Evolutionary conservation across 2,797 vertebrate genomes (phyloP), one percentile per base, ranked within the genome.

Genomic region (Uromys caudimaculatus): DNA sequence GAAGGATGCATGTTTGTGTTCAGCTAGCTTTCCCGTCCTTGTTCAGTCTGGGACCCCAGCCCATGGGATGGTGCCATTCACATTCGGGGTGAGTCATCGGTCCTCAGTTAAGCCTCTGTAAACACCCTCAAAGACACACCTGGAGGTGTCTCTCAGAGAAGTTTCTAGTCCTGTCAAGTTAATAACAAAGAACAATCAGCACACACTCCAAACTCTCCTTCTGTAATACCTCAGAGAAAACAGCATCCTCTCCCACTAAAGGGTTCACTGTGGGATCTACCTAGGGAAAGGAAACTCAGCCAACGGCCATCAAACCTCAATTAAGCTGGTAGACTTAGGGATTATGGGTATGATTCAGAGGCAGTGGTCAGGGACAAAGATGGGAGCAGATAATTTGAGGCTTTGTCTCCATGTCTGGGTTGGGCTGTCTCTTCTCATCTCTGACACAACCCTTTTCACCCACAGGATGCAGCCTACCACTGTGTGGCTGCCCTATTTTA

Each of bases 381-480:
- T 0, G 6, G 35, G 23, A 62, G 24, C 52, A 9, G 50, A 41
- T 7, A 27, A 19, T 19, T 47, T 4, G 23, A 73, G 32, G 24
- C 16, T 44, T 21, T 5, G n/a, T 32, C 81, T 78, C 73, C 12
- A 4, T 0, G 1, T 75, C 50, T 1, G 17, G 29, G 12, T 0
- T 3, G 50, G 6, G 29, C 21, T 6, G 1, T 56, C 54, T 75
- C 52, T 69, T 29, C 44, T 4, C 54, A 2, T 44, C 50, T 38
- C 50, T 95, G 54, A 96, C 1, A 27, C 0, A 0, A 52, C 9
- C 84, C 23, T 44, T 52, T 29, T 90, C 91, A 47, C 44, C 90
- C 89, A 1, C 58, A 99, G 99, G 99, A 99, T 1, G 98, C 90
- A 52, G 93, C 98, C 96, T 99, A 97, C 93, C 98, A 99, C 32